These are phyloP conservation scores for Antedon mediterranea DNA, from an alignment of 53 echinoderm and acorn worm species.

Conservation along the genomic window DNA sequence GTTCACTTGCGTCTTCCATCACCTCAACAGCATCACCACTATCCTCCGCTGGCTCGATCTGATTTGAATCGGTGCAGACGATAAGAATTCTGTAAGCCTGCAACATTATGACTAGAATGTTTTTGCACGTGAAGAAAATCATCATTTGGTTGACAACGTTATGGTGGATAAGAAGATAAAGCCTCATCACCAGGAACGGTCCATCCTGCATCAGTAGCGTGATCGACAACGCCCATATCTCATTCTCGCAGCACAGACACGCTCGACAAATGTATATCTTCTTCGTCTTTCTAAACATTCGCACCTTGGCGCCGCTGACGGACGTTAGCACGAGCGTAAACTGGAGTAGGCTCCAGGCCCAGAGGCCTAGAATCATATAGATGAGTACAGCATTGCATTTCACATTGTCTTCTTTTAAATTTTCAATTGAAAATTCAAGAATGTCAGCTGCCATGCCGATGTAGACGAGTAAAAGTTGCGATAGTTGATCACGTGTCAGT, in stretches of 20 bases:
- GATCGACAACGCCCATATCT: slow-evolving; percentile 70
- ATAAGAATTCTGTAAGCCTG: slow-evolving; percentile 63
- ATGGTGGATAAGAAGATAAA: slow-evolving; percentile 49
- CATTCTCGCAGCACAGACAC: slow-evolving; percentile 50
- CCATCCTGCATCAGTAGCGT: slow-evolving; percentile 68
- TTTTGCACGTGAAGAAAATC: slow-evolving; percentile 81
- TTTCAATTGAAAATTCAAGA: slow-evolving; percentile 76
- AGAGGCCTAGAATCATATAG: slow-evolving; percentile 49
- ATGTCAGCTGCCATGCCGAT: slow-evolving; percentile 96
- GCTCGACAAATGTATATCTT: slow-evolving; percentile 12
- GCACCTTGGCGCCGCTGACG: slow-evolving; percentile 29
- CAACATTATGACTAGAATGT: slow-evolving; percentile 50
- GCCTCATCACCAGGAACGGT: slow-evolving; percentile 72
- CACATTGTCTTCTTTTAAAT: slow-evolving; percentile 47
- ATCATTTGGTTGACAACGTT: slow-evolving; percentile 64
- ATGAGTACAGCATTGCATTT: slow-evolving; percentile 57
- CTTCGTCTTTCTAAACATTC: slow-evolving; percentile 14
- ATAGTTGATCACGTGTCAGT: slow-evolving; percentile 90
- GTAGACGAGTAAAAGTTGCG: slow-evolving; percentile 85
- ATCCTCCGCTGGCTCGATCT: slow-evolving; percentile 19
- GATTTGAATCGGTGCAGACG: slow-evolving; percentile 22
- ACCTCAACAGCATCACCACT: not conserved
- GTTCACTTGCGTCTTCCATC: not conserved
- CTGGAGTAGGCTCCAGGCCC: slow-evolving; percentile 75
- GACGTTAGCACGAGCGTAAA: slow-evolving; percentile 80